Conservation (phyloP, 2,888 invertebrate species). For the Erpobdella octoculata region DNA sequence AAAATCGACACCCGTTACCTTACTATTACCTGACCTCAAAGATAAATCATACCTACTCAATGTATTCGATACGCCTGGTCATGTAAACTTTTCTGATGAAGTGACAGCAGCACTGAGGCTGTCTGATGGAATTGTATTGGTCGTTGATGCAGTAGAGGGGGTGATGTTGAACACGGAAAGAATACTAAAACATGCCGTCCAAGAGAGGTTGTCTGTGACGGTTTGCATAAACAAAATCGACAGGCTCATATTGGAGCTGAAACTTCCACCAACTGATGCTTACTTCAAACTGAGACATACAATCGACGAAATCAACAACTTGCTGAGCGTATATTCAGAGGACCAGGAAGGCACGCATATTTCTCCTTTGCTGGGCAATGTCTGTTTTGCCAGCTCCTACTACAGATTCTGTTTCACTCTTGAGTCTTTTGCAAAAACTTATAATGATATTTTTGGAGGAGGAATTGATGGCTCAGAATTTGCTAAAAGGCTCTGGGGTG, state of each 20-base stretch:
- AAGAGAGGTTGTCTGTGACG: constrained; percentile 80
- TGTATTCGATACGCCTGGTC: constrained; percentile 89
- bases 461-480: constrained; percentile 76
- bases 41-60: constrained; percentile 94
- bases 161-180: constrained; percentile 97
- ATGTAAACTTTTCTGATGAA: constrained; percentile 98
- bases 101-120: constrained; percentile 90
- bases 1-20: constrained; percentile 87
- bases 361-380: constrained; percentile 79
- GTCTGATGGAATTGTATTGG: constrained; percentile 78
- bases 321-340: constrained; percentile 64
- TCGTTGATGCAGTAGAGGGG: constrained; percentile 97
- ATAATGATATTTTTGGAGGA: constrained; percentile 59
- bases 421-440: constrained; percentile 89
- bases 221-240: constrained; percentile 95
- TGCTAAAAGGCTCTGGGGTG: constrained; percentile 90
- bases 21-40: constrained; percentile 83
- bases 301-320: constrained; percentile 87
- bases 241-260: constrained; percentile 84
- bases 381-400: constrained; percentile 93
- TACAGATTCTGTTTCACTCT: constrained; percentile 94
- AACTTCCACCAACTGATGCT: constrained; percentile 93
- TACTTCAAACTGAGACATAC: constrained; percentile 94
- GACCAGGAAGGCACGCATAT: constrained; percentile 57
- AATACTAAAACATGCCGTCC: constrained; percentile 82